Conservation (phyloP, 1,140 invertebrate genomes). For the Helicoverpa armigera region DNA sequence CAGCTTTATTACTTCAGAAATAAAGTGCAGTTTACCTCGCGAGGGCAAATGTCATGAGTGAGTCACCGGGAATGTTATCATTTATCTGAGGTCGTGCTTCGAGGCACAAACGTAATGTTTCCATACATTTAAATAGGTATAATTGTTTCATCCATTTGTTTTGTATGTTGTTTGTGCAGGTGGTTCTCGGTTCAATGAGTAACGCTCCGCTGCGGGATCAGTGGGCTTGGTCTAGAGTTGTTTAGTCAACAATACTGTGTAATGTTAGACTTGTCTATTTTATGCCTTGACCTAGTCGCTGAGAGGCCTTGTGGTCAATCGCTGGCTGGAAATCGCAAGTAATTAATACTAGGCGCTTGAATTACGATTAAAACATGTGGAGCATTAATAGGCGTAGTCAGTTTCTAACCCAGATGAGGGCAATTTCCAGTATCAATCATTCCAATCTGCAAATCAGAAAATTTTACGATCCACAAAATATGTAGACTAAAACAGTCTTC, state of each 20-base stretch:
- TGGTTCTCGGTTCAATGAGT: slow-evolving; percentile 37
- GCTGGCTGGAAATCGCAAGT: slow-evolving; percentile 13
- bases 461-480: no score
- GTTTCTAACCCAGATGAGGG: no score
- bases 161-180: slow-evolving; percentile 15
- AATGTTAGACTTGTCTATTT: slow-evolving; percentile 29
- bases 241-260: slow-evolving; percentile 37
- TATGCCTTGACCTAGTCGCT: slow-evolving; percentile 25
- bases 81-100: slow-evolving; percentile 18
- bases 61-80: slow-evolving; percentile 37
- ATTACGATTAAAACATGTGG: slow-evolving; percentile 16
- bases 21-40: neutral
- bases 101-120: slow-evolving; percentile 16
- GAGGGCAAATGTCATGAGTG: slow-evolving; percentile 25
- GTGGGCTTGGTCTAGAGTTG: slow-evolving; percentile 27
- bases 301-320: slow-evolving; percentile 24
- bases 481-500: neutral
- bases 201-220: slow-evolving; percentile 17
- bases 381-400: neutral
- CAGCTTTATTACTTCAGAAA: neutral
- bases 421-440: no score
- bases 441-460: no score
- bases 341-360: slow-evolving; percentile 17
- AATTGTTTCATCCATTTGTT: slow-evolving; percentile 26
- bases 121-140: slow-evolving; percentile 35